Evolutionary conservation across 2,888 invertebrate species (phyloP), one percentile per base, ranked within the genome.

Genomic region (Orchesella flavescens): DNA sequence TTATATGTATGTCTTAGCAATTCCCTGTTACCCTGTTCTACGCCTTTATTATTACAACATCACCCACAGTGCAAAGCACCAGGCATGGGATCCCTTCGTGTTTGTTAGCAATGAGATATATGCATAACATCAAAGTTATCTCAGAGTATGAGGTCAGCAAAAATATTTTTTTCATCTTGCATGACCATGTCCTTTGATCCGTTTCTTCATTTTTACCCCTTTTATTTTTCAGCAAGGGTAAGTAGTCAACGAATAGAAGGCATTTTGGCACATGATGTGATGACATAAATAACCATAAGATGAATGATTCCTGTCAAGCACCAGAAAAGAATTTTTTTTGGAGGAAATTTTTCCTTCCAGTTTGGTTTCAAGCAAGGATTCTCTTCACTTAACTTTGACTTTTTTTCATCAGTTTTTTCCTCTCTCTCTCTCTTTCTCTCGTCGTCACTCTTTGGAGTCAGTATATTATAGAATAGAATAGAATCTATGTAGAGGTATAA

Each of bases 261-360:
- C 73, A 80, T 72, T 80, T 73, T 80, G 69, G 77, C 77, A 78
- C 72, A 79, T 79, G 82, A 69, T 84, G 61, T 65, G 77, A 84
- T 84, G 85, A 83, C 83, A 85, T 85, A 85, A 85, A 85, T 85
- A 79, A 84, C 82, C 73, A 69, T 68, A 84, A 84, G 84, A 84
- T 84, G 84, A 84, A 85, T 85, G 85, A 85, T 85, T 78, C 85
- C 83, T 72, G 83, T 85, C 85, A 84, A 71, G 74, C 55, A 43
- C 49, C 49, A 76, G 55, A 77, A 77, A 77, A 77, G 83, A 83
- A 77, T 83, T 83, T 83, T 83, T 83, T 34, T 46, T 15, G 24
- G 43, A 53, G 21, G 66, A 66, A 34, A 68, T 63, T 77, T 78
- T 78, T 77, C 49, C 68, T 77, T 69, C 57, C 46, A 66, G 77